These are phyloP conservation scores for Latrodectus elegans DNA, from an alignment of 2,888 invertebrate species.

Conservation along the genomic window DNA sequence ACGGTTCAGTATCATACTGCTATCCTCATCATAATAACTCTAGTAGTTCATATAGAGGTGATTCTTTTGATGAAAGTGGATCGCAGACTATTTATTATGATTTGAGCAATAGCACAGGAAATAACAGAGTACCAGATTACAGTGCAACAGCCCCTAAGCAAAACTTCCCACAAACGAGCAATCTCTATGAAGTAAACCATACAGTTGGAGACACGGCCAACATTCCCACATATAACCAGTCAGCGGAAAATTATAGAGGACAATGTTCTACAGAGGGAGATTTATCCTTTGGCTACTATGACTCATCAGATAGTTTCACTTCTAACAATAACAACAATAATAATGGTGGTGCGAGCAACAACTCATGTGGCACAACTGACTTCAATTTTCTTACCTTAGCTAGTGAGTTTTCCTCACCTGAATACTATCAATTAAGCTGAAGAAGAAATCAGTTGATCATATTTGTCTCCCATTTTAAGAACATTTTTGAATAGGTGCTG, in stretches of 20 bases:
- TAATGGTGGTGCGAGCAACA: conserved; percentile 51
- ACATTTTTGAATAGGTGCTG: conserved; percentile 21
- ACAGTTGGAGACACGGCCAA: conserved; percentile 69
- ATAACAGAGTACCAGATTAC: conserved; percentile 67
- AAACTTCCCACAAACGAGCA: conserved; percentile 64
- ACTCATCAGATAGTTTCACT: conserved; percentile 65
- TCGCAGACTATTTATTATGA: conserved; percentile 69
- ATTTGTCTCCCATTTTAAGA: conserved; percentile 16
- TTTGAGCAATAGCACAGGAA: conserved; percentile 65
- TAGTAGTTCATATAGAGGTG: conserved; percentile 49
- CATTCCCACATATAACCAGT: conserved; percentile 67
- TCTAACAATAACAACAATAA: conserved; percentile 67
- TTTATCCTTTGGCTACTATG: conserved; percentile 66
- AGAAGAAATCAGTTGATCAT: neutral
- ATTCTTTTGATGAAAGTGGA: conserved; percentile 63
- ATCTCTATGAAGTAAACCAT: conserved; percentile 61
- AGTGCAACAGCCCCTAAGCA: conserved; percentile 70
- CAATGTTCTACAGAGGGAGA: conserved; percentile 68
- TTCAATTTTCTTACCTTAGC: conserved; percentile 95
- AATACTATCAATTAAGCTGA: conserved; percentile 88
- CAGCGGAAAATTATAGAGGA: conserved; percentile 63
- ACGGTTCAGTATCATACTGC: conserved; percentile 66
- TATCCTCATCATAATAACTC: conserved; percentile 58
- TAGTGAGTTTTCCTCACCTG: conserved; percentile 89
- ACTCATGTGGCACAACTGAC: conserved; percentile 77